A percentile compares a stretch with the other conserved stretches of the same genome.
phyloP scores from a whole-genome alignment of 2,888 invertebrate species.

The Agrotis ipsilon region DNA sequence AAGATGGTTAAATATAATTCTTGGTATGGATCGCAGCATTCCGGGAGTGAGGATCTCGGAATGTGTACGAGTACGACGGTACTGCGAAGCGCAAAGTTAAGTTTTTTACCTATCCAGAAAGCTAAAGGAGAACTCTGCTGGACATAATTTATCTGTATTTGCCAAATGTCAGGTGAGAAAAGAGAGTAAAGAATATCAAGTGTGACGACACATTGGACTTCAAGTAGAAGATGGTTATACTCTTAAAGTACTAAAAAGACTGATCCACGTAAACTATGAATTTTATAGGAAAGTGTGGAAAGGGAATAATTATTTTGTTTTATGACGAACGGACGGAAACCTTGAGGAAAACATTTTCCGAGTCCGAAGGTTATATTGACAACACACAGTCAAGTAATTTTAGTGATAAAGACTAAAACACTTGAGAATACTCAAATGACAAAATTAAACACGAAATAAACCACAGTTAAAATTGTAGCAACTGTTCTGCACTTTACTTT shows the following conservation, averaged over 20 bases:
- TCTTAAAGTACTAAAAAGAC: not conserved
- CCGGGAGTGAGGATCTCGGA: too few species aligned
- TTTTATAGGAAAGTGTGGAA: not conserved
- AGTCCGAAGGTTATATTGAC: slow-evolving; percentile 65
- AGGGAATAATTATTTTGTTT: slow-evolving; percentile 53
- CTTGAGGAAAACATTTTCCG: slow-evolving; percentile 67
- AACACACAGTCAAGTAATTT: slow-evolving; percentile 13
- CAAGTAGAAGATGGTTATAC: not conserved
- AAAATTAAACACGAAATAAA: too few species aligned
- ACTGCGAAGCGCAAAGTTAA: not conserved
- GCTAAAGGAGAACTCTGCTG: not conserved
- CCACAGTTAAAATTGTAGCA: too few species aligned
- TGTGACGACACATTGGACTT: too few species aligned
- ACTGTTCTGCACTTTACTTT: not conserved
- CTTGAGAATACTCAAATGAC: too few species aligned
- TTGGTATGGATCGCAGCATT: too few species aligned
- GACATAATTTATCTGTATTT: not conserved
- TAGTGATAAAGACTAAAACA: too few species aligned
- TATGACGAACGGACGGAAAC: slow-evolving; percentile 53
- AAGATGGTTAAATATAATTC: not conserved
- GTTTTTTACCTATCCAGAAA: too few species aligned
- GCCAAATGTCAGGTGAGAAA: not conserved
- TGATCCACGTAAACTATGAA: not conserved
- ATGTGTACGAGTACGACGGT: too few species aligned
- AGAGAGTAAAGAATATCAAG: not conserved